A percentile compares a stretch with the other conserved stretches of the same genome.
phyloP scores from a whole-genome alignment of 2,888 invertebrate genomes.

The Acleris literana region DNA sequence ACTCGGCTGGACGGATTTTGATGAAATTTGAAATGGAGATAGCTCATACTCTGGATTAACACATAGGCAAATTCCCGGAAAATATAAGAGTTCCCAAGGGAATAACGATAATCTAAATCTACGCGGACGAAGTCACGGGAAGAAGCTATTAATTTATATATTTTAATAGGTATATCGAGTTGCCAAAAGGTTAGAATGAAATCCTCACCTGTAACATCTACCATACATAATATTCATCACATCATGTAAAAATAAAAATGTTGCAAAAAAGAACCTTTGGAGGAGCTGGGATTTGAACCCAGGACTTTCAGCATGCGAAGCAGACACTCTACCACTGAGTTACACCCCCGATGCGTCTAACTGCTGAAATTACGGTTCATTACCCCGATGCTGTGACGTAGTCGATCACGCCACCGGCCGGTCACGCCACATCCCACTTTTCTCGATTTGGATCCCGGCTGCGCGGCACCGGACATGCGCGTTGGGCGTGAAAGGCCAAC shows the following conservation, averaged over 20 bases:
- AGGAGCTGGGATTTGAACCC: constrained; percentile 83
- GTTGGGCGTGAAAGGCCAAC: constrained; percentile 35
- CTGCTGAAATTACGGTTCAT: constrained; percentile 38
- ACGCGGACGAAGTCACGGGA: too few relatives aligned
- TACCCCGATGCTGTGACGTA: constrained; percentile 13
- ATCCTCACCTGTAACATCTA: too few relatives aligned
- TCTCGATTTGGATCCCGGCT: constrained; percentile 31
- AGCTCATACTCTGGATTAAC: too few relatives aligned
- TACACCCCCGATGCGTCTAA: constrained; percentile 61
- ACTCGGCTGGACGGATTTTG: too few relatives aligned
- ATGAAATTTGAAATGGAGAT: too few relatives aligned
- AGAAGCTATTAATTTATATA: too few relatives aligned
- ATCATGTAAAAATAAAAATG: not conserved
- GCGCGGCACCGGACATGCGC: constrained; percentile 30
- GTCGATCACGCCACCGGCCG: constrained; percentile 38
- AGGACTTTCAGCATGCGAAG: constrained; percentile 81
- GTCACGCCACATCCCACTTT: constrained; percentile 38
- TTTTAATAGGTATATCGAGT: too few relatives aligned
- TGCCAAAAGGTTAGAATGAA: too few relatives aligned
- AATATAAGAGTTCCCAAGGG: too few relatives aligned
- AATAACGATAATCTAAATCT: too few relatives aligned
- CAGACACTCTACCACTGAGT: constrained; percentile 81
- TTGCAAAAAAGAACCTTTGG: constrained; percentile 48
- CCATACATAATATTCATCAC: too few relatives aligned
- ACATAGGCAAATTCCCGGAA: too few relatives aligned